Percentiles rank a stretch among this genome's conserved stretches.
phyloP scores from a whole-genome alignment of 2,888 invertebrate species.

The Lycophotia porphyrea region DNA sequence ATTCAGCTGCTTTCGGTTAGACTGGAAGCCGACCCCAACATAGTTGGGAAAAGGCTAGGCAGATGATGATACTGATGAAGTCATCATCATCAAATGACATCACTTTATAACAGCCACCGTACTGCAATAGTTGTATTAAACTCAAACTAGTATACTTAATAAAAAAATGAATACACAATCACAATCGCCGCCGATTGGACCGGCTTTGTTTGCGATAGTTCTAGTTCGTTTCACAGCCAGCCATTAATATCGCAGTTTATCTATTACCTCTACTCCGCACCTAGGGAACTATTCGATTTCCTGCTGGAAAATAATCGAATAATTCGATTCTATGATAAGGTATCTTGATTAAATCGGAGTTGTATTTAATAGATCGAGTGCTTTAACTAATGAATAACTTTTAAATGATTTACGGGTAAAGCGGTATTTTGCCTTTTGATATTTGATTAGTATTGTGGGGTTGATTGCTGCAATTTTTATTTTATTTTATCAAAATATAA shows the following conservation, averaged over 20 bases:
- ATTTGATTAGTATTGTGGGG: neutral
- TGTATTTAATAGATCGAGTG: constrained; percentile 31
- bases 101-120: neutral
- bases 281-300: constrained; percentile 50
- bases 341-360: constrained; percentile 37
- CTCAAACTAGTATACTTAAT: too few relatives aligned
- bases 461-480: neutral
- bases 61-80: too few relatives aligned
- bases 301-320: constrained; percentile 40
- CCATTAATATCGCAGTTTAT: constrained; percentile 41
- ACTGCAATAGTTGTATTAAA: too few relatives aligned
- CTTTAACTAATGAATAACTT: constrained; percentile 1
- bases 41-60: too few relatives aligned
- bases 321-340: constrained; percentile 29
- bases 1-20: too few relatives aligned
- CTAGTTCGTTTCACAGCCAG: constrained; percentile 36
- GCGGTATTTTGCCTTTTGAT: neutral
- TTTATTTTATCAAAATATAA: neutral
- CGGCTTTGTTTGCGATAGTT: constrained; percentile 49
- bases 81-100: too few relatives aligned
- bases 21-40: too few relatives aligned
- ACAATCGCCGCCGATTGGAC: neutral
- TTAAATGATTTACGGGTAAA: constrained; percentile 18
- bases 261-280: constrained; percentile 35
- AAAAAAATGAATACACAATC: constrained; percentile 1